Percentiles rank a stretch among this genome's conserved stretches.
These are phyloP conservation scores for Limnephilus rhombicus DNA, from an alignment of 2,888 invertebrate species.

Conservation along the genomic window DNA sequence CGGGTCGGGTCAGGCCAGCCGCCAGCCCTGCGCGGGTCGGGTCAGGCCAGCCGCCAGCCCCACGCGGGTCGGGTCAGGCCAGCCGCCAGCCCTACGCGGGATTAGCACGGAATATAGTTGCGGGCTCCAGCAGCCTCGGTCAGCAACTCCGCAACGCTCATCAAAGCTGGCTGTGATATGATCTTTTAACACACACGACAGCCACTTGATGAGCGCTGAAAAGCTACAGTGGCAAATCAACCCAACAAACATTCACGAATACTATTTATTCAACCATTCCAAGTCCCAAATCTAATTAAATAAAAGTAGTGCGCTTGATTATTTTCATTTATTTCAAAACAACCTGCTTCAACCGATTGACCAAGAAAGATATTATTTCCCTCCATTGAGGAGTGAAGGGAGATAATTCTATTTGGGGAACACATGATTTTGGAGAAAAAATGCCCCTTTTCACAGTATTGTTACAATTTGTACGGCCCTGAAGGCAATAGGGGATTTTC, in stretches of 20 bases:
- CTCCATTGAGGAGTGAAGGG: neutral
- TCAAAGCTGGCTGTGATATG: conserved; percentile 99
- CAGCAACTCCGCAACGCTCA: conserved; percentile 81
- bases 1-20: too few relatives aligned
- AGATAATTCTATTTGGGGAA: neutral
- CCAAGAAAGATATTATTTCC: neutral
- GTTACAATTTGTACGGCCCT: neutral
- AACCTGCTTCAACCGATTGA: neutral
- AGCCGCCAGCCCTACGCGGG: too few relatives aligned
- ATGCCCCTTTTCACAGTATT: neutral
- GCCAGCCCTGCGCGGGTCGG: too few relatives aligned
- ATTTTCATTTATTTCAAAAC: neutral
- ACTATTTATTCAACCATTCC: neutral
- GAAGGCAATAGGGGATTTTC: neutral
- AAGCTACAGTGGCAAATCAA: conserved; percentile 59
- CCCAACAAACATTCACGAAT: conserved; percentile 1
- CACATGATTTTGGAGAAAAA: neutral
- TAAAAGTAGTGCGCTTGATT: neutral
- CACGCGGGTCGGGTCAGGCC: too few relatives aligned
- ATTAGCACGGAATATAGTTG: neutral
- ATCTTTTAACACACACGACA: conserved; percentile 85
- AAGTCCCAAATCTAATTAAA: conserved; percentile 7
- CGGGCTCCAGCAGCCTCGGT: neutral
- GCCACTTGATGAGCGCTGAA: conserved; percentile 92
- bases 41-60: too few relatives aligned